phyloP scores from a whole-genome alignment of 2,797 vertebrate genomes.

The Poecilia wingei region DNA sequence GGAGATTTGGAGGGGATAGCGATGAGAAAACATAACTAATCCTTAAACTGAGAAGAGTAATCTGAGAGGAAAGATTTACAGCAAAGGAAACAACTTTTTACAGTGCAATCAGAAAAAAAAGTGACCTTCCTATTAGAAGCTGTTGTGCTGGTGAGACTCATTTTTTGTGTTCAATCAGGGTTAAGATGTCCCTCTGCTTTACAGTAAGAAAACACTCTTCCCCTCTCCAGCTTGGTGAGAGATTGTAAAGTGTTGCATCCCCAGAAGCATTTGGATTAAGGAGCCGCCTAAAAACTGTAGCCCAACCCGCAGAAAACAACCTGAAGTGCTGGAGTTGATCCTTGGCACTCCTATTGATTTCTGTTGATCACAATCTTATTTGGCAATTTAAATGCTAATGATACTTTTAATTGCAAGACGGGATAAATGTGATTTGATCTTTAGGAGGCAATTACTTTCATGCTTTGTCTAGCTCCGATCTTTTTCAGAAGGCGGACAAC shows the following conservation, averaged over 20 bases:
- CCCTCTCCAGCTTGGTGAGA: slow-evolving; percentile 13
- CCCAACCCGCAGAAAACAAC: slow-evolving; percentile 34
- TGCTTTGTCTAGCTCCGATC: slow-evolving; percentile 72
- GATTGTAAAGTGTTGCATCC: slow-evolving; percentile 38
- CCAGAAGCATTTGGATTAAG: slow-evolving; percentile 49
- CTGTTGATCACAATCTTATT: slow-evolving; percentile 83
- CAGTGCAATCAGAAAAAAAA: slow-evolving; percentile 56
- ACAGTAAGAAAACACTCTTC: slow-evolving; percentile 28
- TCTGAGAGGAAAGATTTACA: slow-evolving; percentile 74
- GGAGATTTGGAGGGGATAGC: slow-evolving; percentile 79
- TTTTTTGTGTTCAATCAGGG: slow-evolving; percentile 43
- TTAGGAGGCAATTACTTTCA: slow-evolving; percentile 77
- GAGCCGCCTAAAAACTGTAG: slow-evolving; percentile 30
- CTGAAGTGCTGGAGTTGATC: slow-evolving; percentile 56
- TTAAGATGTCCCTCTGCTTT: slow-evolving; percentile 38
- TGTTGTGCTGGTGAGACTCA: slow-evolving; percentile 15
- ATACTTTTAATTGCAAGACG: slow-evolving; percentile 83
- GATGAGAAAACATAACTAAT: slow-evolving; percentile 82
- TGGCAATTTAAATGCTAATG: slow-evolving; percentile 86
- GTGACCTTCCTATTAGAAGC: slow-evolving; percentile 45
- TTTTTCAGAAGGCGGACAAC: slow-evolving; percentile 63
- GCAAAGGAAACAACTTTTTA: slow-evolving; percentile 70
- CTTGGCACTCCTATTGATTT: slow-evolving; percentile 78
- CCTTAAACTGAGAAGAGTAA: slow-evolving; percentile 80
- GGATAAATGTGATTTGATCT: slow-evolving; percentile 80